Evolutionary conservation across 2,113 vertebrate species (phyloP), one percentile per base, ranked within the genome.

Genomic region (Indicator indicator): DNA sequence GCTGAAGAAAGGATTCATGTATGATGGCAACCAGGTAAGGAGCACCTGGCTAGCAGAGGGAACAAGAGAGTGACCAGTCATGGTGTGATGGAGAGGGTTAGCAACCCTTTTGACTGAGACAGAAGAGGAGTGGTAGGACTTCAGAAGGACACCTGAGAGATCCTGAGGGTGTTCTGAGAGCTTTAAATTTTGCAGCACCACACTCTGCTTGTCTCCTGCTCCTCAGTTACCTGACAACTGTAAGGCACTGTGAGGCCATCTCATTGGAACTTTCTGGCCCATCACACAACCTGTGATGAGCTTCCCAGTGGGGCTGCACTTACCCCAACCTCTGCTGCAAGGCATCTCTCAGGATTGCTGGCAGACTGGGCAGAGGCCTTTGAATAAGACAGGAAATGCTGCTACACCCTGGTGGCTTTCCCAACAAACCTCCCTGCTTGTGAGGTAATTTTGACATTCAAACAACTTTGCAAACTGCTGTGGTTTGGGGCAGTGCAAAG

Each of bases 11-110:
- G 99, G 99, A 42, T 99, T 98, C 82, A 91, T 97, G 33, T 98
- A 98, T 1, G 98, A 99, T 12, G 98, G 99, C 67, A 98, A 99
- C 95, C 99, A 99, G 98, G 99, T 99, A 89, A 94, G 95, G 64
- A 74, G 81, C 32, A 40, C 26, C 7, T 8, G 10, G 20, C 4
- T 40, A 44, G 52, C 27, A 16, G 15, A 23, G 15, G 36, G 15
- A 16, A 19, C 11, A 32, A 65, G 30, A 60, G 26, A 33, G 50
- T 48, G 7, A 50, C 7, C 9, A 4, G n/a, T 3, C n/a, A 8
- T 33, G n/a, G 19, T 54, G 16, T 23, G 30, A 16, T 27, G 24
- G 55, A 52, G 54, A 64, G 18, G 2, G 11, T 80, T 12, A 21
- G 33, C 23, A 21, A 5, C 18, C 19, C 48, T 48, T 30, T 13